Evolutionary conservation across 2,113 vertebrate species (phyloP).

Genomic region (Eudyptes chrysolophus): DNA sequence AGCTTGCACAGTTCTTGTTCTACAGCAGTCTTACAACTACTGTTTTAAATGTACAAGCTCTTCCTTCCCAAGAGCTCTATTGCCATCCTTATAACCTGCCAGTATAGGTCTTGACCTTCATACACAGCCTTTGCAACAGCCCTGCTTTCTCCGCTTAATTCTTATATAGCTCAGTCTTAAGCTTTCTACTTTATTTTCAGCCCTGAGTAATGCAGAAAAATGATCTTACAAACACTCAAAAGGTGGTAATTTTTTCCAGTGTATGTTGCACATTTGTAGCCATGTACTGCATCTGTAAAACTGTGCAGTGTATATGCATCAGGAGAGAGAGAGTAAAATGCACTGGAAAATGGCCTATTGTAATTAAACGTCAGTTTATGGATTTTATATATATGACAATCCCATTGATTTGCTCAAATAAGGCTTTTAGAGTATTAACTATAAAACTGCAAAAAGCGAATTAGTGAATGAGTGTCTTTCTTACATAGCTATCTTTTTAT

Average conservation of each 20-base stretch:
- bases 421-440: not conserved
- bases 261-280: not conserved
- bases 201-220: not conserved
- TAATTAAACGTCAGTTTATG: not conserved
- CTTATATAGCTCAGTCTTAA: not conserved
- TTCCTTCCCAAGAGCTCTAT: not conserved
- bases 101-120: not conserved
- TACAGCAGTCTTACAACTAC: not conserved
- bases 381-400: not conserved
- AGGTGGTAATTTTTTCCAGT: not conserved
- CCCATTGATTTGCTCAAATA: not conserved
- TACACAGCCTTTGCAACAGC: not conserved
- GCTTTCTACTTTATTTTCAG: not conserved
- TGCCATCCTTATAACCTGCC: not conserved
- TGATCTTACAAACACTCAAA: no score
- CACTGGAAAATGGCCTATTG: not conserved
- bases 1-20: not conserved
- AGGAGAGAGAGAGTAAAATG: not conserved
- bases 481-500: slow-evolving; percentile 13
- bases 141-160: not conserved
- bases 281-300: not conserved
- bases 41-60: not conserved
- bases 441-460: not conserved
- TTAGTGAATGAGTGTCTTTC: not conserved
- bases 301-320: rapidly evolving